Evolutionary conservation across 2,113 vertebrate species (phyloP).

Genomic region (Rutilus rutilus): DNA sequence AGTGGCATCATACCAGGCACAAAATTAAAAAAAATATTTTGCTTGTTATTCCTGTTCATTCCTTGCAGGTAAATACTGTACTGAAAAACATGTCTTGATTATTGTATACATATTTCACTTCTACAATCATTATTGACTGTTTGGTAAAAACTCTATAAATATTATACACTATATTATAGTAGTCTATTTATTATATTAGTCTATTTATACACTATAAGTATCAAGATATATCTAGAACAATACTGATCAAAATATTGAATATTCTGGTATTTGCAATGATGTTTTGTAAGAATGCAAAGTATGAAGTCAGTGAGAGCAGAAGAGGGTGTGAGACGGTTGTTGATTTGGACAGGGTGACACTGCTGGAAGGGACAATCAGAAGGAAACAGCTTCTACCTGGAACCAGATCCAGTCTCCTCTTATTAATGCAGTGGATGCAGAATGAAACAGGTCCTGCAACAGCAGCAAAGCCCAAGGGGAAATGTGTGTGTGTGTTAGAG

Average conservation of each 20-base stretch:
- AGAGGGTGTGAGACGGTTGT: neutral
- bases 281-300: neutral
- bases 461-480: neutral
- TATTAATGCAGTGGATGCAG: slow-evolving; percentile 32
- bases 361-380: slow-evolving; percentile 1
- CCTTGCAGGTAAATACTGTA: neutral
- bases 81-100: neutral
- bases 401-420: slow-evolving; percentile 25
- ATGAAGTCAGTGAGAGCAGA: neutral
- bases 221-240: neutral
- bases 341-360: slow-evolving; percentile 34
- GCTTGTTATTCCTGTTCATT: neutral
- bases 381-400: slow-evolving; percentile 12
- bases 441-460: slow-evolving; percentile 34
- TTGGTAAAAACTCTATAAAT: no score
- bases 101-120: neutral
- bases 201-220: neutral
- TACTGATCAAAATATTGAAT: neutral
- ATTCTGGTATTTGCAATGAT: neutral
- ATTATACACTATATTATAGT: no score
- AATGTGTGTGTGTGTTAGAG: neutral
- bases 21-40: neutral
- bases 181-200: no score
- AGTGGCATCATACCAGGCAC: neutral
- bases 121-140: neutral